Evolutionary conservation across 2,888 invertebrate genomes (phyloP).

Genomic region (Cantharis lateralis): DNA sequence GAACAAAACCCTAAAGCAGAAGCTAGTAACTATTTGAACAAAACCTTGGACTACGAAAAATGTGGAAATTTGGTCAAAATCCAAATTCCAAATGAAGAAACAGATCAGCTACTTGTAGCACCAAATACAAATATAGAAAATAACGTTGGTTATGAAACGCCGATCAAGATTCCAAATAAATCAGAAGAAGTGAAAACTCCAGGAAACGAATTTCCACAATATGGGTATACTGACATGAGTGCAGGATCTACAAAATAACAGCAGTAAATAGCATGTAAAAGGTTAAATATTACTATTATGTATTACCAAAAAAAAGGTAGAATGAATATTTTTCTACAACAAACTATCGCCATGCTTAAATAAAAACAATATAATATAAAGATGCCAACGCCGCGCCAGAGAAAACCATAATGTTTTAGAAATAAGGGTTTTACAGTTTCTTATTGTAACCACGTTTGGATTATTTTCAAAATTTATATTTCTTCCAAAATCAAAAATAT

Average conservation of each 20-base stretch:
- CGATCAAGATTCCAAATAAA: constrained; percentile 46
- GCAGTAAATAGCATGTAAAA: not conserved
- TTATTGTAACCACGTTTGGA: not conserved
- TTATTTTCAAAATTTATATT: too few species aligned
- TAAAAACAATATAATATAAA: not conserved
- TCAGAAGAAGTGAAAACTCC: constrained; percentile 42
- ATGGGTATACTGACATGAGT: constrained; percentile 52
- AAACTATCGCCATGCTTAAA: not conserved
- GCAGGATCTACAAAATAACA: constrained; percentile 24
- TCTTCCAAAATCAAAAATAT: too few species aligned
- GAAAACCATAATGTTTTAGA: not conserved
- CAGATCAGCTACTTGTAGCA: constrained; percentile 21
- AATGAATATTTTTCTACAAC: not conserved
- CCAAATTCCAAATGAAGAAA: constrained; percentile 23
- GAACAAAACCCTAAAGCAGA: constrained; percentile 24
- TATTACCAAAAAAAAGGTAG: not conserved
- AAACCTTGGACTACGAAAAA: constrained; percentile 46
- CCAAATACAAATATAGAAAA: constrained; percentile 17
- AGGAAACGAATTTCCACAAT: constrained; percentile 49
- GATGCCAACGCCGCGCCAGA: not conserved
- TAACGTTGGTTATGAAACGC: constrained; percentile 50
- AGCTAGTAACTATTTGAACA: constrained; percentile 36
- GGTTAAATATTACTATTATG: too few species aligned
- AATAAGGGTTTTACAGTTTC: not conserved
- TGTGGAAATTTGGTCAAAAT: constrained; percentile 47